phyloP scores from a whole-genome alignment of 2,797 vertebrate genomes.

The Diceros bicornis region DNA sequence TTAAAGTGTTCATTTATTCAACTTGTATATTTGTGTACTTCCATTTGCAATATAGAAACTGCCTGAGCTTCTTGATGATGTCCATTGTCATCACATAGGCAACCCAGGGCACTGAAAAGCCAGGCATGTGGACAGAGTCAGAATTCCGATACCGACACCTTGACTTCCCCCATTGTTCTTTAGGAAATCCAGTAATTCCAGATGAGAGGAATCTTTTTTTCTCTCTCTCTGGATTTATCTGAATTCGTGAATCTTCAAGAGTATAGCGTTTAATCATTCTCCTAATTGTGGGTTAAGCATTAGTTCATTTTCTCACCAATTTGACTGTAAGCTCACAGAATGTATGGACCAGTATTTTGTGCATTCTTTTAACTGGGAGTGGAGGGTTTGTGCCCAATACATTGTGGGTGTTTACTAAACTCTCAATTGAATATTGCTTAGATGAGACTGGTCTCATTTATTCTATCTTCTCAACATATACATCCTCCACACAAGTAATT shows the following conservation, averaged over 20 bases:
- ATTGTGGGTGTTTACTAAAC: not conserved
- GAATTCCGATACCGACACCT: not conserved
- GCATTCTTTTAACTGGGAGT: not conserved
- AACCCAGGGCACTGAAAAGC: not conserved
- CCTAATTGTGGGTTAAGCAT: not conserved
- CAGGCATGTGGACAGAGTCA: not conserved
- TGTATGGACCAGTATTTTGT: not conserved
- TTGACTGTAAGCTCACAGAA: not conserved
- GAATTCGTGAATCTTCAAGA: not conserved
- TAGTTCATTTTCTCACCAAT: not conserved
- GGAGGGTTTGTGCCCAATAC: not conserved
- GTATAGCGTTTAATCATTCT: slow-evolving; percentile 36
- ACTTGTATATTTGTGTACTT: not conserved
- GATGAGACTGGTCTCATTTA: not conserved
- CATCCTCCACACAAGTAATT: not conserved
- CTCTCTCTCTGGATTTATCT: not conserved
- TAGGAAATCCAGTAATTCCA: not conserved
- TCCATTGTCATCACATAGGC: not conserved
- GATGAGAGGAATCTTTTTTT: not conserved
- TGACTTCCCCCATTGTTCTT: not conserved
- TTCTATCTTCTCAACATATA: not conserved
- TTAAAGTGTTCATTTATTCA: not conserved
- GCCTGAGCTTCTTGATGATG: not conserved
- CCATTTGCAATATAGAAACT: not conserved
- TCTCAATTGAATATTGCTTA: not conserved